Conservation (phyloP, 2,888 invertebrate genomes). For the Ganaspis brasiliensis region DNA sequence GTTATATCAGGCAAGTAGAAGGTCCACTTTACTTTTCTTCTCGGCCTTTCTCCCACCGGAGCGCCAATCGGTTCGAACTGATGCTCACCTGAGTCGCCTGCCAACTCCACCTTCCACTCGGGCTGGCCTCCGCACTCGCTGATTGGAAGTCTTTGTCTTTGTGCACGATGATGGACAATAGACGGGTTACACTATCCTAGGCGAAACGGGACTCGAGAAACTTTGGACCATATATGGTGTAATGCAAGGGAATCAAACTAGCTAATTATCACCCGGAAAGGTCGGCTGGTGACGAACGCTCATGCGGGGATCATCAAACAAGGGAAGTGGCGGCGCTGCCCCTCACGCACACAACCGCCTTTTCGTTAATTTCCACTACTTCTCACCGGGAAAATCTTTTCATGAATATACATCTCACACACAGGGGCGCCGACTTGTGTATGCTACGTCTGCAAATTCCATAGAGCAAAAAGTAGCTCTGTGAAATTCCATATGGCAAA, state of each 20-base stretch:
- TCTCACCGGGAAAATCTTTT: neutral
- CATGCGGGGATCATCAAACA: slow-evolving; percentile 60
- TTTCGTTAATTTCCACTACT: neutral
- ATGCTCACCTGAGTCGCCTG: slow-evolving; percentile 35
- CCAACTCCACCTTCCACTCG: neutral
- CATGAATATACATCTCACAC: too few species aligned
- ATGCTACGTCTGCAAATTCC: too few species aligned
- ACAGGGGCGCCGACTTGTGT: too few species aligned
- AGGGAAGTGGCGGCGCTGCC: neutral
- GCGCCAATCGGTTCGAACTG: neutral
- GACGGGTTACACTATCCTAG: neutral
- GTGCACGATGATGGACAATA: neutral
- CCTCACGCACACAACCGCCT: neutral
- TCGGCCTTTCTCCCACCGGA: neutral
- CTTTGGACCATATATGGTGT: slow-evolving; percentile 56
- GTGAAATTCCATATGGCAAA: too few species aligned
- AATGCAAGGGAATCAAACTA: slow-evolving; percentile 51
- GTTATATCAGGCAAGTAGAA: slow-evolving; percentile 66
- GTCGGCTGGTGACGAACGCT: slow-evolving; percentile 68
- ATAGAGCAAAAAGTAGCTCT: too few species aligned
- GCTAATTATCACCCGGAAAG: slow-evolving; percentile 70
- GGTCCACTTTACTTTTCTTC: slow-evolving; percentile 28
- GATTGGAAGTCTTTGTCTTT: slow-evolving; percentile 15
- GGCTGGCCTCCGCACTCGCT: neutral
- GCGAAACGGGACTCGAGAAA: slow-evolving; percentile 44